Evolutionary conservation across 2,888 invertebrate genomes (phyloP).

Genomic region (Drosophila ochracea): DNA sequence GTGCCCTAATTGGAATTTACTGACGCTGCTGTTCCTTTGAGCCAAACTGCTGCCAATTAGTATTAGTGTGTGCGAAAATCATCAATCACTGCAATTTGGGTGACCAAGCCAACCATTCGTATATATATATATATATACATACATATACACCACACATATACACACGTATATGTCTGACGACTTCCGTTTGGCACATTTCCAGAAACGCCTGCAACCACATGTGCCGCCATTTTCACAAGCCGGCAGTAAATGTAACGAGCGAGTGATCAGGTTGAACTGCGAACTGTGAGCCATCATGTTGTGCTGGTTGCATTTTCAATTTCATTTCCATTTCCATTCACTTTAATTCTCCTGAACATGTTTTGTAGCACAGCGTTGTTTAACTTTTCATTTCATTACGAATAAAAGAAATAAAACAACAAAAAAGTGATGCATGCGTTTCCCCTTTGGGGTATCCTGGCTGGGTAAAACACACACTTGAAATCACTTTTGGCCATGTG

Average conservation of each 20-base stretch:
- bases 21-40: conserved; percentile 16
- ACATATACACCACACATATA: background rate
- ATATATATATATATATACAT: conserved; percentile 10
- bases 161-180: conserved; percentile 20
- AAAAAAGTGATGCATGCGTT: conserved; percentile 18
- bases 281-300: background rate
- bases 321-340: conserved; percentile 47
- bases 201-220: conserved; percentile 62
- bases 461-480: conserved; percentile 29
- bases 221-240: conserved; percentile 48
- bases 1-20: conserved; percentile 44
- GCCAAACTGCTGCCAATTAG: conserved; percentile 28
- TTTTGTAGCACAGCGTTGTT: conserved; percentile 38
- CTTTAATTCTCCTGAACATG: conserved; percentile 54
- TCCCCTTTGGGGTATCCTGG: conserved; percentile 7
- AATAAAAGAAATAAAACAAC: conserved; percentile 11
- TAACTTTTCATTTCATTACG: conserved; percentile 73
- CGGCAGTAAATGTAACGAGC: conserved; percentile 34
- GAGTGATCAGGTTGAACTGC: conserved; percentile 6
- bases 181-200: conserved; percentile 66
- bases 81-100: conserved; percentile 39
- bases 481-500: conserved; percentile 65
- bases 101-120: conserved; percentile 20
- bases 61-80: conserved; percentile 19
- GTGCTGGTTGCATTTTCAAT: conserved; percentile 15